These are phyloP conservation scores for Sebastes matsubarae DNA, from an alignment of 2,797 vertebrate species.

Conservation along the genomic window DNA sequence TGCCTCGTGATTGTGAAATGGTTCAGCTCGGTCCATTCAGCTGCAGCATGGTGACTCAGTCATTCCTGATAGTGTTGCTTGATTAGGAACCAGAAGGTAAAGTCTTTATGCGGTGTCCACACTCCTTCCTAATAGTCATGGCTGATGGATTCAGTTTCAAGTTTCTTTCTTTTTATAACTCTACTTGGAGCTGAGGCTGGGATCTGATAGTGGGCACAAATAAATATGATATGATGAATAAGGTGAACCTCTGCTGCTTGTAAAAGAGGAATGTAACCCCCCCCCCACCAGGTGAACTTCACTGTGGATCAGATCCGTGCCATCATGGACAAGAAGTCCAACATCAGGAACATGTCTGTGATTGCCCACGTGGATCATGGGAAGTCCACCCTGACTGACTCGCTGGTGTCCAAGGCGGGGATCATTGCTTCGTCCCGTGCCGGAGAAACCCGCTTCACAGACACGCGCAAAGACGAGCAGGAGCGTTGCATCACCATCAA, in stretches of 20 bases:
- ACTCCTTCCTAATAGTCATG: slow-evolving; percentile 4
- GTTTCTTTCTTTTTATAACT: slow-evolving; percentile 75
- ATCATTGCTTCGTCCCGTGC: slow-evolving; percentile 91
- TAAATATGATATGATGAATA: slow-evolving; percentile 37
- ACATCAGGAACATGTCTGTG: slow-evolving; percentile 97
- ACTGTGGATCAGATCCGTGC: slow-evolving; percentile 95
- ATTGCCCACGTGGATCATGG: slow-evolving; percentile 95
- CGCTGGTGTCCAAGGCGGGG: slow-evolving; percentile 93
- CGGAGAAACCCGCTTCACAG: slow-evolving; percentile 94
- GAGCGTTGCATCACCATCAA: slow-evolving; percentile 98
- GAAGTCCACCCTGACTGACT: slow-evolving; percentile 94
- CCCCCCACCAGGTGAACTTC: slow-evolving; percentile 91
- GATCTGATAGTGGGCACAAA: slow-evolving; percentile 26
- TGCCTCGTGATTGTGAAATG: not conserved
- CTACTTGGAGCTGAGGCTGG: slow-evolving; percentile 21
- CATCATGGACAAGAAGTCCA: slow-evolving; percentile 99
- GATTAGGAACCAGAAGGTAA: slow-evolving; percentile 34
- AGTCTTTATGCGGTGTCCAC: slow-evolving; percentile 23
- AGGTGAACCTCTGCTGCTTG: slow-evolving; percentile 23
- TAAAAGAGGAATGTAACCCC: slow-evolving; percentile 13
- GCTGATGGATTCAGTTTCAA: slow-evolving; percentile 77
- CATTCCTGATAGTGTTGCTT: slow-evolving; percentile 27
- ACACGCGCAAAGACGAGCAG: slow-evolving; percentile 96
- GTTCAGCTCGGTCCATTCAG: not conserved
- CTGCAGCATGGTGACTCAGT: slow-evolving; percentile 51